phyloP scores from a whole-genome alignment of 2,797 vertebrate genomes.

The Bovichtus diacanthus region DNA sequence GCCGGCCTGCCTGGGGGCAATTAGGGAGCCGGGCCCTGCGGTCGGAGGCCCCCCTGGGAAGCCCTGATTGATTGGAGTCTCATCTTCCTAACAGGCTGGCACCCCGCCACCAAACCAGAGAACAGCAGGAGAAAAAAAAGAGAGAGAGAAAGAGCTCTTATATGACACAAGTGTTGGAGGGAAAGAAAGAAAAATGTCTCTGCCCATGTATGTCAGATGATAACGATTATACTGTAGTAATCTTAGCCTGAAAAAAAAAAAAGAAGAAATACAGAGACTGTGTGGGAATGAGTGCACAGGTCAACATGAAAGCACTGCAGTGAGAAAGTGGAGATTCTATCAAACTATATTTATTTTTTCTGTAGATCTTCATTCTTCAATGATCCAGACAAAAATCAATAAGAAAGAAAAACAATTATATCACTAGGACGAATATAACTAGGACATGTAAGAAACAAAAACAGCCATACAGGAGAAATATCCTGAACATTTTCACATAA shows the following conservation, averaged over 20 bases:
- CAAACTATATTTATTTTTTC: conserved; percentile 86
- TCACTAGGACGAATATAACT: conserved; percentile 56
- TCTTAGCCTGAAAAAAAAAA: conserved; percentile 68
- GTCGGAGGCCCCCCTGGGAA: conserved; percentile 75
- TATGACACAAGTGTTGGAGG: conserved; percentile 64
- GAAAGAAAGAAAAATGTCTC: conserved; percentile 72
- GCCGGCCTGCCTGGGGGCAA: conserved; percentile 71
- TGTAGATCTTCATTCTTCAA: conserved; percentile 61
- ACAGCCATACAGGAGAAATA: conserved; percentile 44
- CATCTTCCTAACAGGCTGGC: conserved; percentile 90
- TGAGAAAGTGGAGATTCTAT: conserved; percentile 67
- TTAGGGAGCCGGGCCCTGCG: conserved; percentile 74
- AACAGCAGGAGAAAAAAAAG: conserved; percentile 58
- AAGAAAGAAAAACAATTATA: conserved; percentile 56
- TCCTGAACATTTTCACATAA: conserved; percentile 65
- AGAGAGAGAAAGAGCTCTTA: conserved; percentile 51
- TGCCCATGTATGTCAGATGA: conserved; percentile 79
- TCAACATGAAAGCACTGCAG: conserved; percentile 64
- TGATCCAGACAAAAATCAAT: conserved; percentile 57
- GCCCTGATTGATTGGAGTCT: conserved; percentile 90
- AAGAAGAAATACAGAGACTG: conserved; percentile 31
- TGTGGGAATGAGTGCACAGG: conserved; percentile 74
- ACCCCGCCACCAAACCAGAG: conserved; percentile 80
- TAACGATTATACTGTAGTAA: conserved; percentile 79
- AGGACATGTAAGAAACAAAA: conserved; percentile 63